Base-by-base conservation (phyloP, 2,797 vertebrate genomes). In the Darevskia nairensis region DNA sequence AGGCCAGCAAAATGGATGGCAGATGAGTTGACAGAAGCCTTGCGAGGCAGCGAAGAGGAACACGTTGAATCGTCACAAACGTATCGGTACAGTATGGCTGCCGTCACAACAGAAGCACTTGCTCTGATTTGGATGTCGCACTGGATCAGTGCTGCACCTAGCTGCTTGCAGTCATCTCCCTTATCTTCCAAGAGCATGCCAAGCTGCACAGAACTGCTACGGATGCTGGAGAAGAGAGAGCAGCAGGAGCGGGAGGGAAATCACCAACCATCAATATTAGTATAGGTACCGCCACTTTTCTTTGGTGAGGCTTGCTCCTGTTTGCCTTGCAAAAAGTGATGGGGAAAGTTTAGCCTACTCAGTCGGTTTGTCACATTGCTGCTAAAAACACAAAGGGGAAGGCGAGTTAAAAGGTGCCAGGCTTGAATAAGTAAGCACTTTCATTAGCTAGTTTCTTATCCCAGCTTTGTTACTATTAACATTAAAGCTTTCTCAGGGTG, bases 201-300 rank as follows among this genome's bases (percentile, higher is more conserved):
- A 97, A 81, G 32, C 89, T 91, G 88, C 96, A 97, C 25, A 97
- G 92, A 72, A 93, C 2, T 21, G 96, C 93, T 89, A 96, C 89
- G 13, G 96, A 95, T 4, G 69, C 97, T 97, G 92, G 35, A 91
- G n/a, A 79, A 91, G 87, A 91, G 15, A 1, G 10, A 1, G 1
- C 39, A 77, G 50, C 44, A 50, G 4, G 77, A 32, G 10, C 29
- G 6, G 68, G 9, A 25, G 25, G 3, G 6, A 5, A 2, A 29
- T 3, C 23, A 39, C 44, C 15, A 8, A 1, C 13, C 7, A 41
- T 9, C 10, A 27, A 72, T 23, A 72, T 6, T 59, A 61, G 7
- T 68, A 46, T 27, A 32, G 21, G 46, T 7, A 39, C 29, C 10
- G 69, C 59, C 50, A n/a, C 29, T 19, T 44, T 87, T n/a, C 21